Evolutionary conservation across 2,113 vertebrate species (phyloP).

Genomic region (Hemichromis elongatus): DNA sequence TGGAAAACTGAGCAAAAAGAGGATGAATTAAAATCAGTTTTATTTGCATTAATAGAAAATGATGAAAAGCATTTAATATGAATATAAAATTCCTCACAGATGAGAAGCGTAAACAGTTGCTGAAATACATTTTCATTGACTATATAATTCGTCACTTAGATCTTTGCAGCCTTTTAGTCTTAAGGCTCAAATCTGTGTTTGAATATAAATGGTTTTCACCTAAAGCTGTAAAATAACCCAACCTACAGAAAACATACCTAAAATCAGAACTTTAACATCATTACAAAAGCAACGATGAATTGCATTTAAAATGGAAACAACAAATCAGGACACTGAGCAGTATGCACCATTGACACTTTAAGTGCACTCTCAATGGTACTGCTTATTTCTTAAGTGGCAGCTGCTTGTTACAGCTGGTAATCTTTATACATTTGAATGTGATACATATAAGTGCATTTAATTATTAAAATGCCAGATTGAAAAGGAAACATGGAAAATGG

Average conservation of each 20-base stretch:
- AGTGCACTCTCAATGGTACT: neutral
- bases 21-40: neutral
- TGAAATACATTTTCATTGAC: neutral
- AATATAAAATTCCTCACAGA: neutral
- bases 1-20: accelerated
- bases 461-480: neutral
- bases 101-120: neutral
- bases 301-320: neutral
- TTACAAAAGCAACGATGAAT: neutral
- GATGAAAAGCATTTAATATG: too few species aligned
- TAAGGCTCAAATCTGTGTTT: neutral
- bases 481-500: neutral
- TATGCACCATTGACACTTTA: neutral
- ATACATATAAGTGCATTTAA: neutral
- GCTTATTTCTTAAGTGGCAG: neutral
- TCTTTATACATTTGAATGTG: neutral
- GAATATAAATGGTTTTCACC: neutral
- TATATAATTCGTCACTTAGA: neutral
- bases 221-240: neutral
- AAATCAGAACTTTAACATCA: neutral
- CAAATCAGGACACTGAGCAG: neutral
- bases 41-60: neutral
- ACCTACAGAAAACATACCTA: neutral
- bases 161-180: neutral
- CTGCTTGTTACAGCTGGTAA: neutral